Conservation (phyloP, 1,140 invertebrate genomes). For the Drosophila ohnishii region DNA sequence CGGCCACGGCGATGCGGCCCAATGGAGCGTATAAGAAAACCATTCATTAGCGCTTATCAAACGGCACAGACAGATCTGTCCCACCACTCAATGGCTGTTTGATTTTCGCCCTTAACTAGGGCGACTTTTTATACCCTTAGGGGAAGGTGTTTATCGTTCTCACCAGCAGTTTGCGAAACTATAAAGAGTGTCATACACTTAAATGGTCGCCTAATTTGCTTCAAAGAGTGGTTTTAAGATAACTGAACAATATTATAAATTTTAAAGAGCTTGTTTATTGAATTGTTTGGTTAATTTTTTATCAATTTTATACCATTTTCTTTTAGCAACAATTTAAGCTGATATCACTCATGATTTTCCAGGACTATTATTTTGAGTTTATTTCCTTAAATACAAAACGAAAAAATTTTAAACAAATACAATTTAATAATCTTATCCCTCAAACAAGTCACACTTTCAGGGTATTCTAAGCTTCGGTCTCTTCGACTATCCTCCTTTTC, state of each 20-base stretch:
- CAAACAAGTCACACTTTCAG: neutral
- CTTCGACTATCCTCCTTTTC: neutral
- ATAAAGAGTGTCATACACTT: neutral
- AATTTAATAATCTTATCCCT: too few species aligned
- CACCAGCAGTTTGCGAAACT: neutral
- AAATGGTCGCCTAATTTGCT: neutral
- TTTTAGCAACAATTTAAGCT: too few species aligned
- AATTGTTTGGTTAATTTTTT: too few species aligned
- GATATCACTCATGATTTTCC: too few species aligned
- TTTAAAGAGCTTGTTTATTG: neutral
- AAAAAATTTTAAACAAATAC: too few species aligned
- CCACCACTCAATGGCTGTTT: constrained; percentile 67
- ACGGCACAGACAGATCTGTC: constrained; percentile 59
- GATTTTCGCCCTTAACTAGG: constrained; percentile 71
- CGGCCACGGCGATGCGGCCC: constrained; percentile 40
- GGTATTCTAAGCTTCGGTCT: constrained; percentile 7
- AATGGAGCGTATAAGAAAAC: constrained; percentile 80
- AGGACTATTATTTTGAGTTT: too few species aligned
- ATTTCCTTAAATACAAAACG: too few species aligned
- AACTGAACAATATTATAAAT: neutral
- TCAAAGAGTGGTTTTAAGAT: neutral
- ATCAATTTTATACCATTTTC: too few species aligned
- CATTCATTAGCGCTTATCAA: constrained; percentile 81
- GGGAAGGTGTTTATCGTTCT: neutral
- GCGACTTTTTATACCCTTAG: constrained; percentile 28